Base-by-base conservation (phyloP, 2,888 invertebrate genomes). In the Venustoraphidia nigricollis region DNA sequence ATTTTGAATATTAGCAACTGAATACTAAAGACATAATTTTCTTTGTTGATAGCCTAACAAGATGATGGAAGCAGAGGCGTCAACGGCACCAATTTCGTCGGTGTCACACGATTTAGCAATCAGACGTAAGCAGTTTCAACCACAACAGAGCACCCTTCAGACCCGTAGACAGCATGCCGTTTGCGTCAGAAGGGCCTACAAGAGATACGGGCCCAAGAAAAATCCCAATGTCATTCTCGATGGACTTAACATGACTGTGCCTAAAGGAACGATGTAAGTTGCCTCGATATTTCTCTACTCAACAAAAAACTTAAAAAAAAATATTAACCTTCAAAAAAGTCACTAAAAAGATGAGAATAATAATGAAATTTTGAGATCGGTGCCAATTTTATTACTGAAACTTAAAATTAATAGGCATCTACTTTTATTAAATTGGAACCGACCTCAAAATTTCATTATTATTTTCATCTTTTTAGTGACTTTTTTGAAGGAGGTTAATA, bases 221-320 rank as follows among this genome's bases (percentile, higher is more conserved):
- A 86, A 79, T 60, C 86, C 86, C 0, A 83, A 85, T 56, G 73
- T 88, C 36, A 85, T 93, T 38, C 71, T 94, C 47, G 88, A 90
- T 62, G 86, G 87, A 27, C 73, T 94, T 47, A 89, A 89, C 61
- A 89, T 94, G 86, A 91, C 90, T 13, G 93, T 94, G 41, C 84
- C 90, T 17, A 89, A 90, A 62, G 91, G 91, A 46, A 70, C 83
- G 43, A 90, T 90, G 89, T 89, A 70, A 81, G 83, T 79, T 52
- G 27, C 11, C 34, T 36, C 41, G 52, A 55, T 54, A 43, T 38
- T 35, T 27, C 48, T 36, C 53, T 49, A 39, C 39, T 44, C 17
- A 17, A 4, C 17, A 17, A 17, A 17, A n/a, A 17, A 4, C 17
- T 17, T 17, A 17, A 17, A 17, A n/a, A n/a, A n/a, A n/a, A n/a